Conservation (phyloP, 2,797 vertebrate species). For the Centropyge bicolor region DNA sequence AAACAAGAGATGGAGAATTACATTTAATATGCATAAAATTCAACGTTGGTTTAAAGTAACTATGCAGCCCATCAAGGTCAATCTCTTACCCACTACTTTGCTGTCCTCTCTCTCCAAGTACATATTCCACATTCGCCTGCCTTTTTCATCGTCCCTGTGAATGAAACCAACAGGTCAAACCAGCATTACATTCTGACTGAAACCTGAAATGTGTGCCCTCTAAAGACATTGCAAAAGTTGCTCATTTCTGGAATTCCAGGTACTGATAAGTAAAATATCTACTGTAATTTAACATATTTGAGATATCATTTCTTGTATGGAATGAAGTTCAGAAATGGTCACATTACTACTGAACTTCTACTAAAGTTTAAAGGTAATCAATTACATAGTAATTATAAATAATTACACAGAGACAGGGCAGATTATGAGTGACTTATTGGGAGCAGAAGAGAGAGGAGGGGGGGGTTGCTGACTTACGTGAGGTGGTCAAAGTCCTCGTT, state of each 20-base stretch:
- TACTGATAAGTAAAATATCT: background rate
- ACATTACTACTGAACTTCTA: background rate
- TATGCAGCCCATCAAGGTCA: background rate
- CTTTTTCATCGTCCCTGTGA: slow-evolving; percentile 93
- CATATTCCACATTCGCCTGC: slow-evolving; percentile 93
- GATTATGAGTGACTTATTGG: slow-evolving; percentile 45
- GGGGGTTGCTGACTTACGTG: slow-evolving; percentile 85
- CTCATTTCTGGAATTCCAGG: background rate
- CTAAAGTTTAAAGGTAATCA: background rate
- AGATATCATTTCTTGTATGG: background rate
- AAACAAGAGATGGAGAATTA: background rate
- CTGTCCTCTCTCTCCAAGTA: slow-evolving; percentile 96
- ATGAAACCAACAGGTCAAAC: slow-evolving; percentile 21
- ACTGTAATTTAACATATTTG: background rate
- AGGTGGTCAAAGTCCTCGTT: slow-evolving; percentile 91
- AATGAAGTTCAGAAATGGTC: background rate
- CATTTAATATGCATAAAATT: background rate
- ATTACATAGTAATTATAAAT: background rate
- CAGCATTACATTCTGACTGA: background rate
- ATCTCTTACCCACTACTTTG: slow-evolving; percentile 92
- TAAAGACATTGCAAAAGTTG: background rate
- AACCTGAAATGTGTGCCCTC: background rate
- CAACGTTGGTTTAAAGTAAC: background rate
- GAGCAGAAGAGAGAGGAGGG: background rate
- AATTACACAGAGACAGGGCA: background rate